Evolutionary conservation across 2,888 invertebrate genomes (phyloP).

Genomic region (Cataglyphis cursor): DNA sequence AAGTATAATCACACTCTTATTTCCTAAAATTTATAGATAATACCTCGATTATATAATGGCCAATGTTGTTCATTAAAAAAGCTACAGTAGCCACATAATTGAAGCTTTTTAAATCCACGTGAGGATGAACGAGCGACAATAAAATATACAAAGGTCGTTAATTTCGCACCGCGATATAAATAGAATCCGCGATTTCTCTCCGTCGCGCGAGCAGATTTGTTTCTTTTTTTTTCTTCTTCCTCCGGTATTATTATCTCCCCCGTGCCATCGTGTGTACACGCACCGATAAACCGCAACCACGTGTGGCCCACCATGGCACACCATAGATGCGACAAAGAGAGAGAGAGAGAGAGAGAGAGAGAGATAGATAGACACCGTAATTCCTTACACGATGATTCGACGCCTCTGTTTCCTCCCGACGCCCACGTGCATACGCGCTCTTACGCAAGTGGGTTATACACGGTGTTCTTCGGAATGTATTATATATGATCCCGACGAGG

Average conservation of each 20-base stretch:
- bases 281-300: constrained; percentile 11
- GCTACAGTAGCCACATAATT: not conserved
- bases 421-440: constrained; percentile 65
- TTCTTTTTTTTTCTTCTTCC: constrained; percentile 28
- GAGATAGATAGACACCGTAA: constrained; percentile 58
- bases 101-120: not conserved
- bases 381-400: constrained; percentile 73
- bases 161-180: constrained; percentile 60
- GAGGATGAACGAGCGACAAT: not conserved
- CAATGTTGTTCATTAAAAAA: not conserved
- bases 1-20: not conserved
- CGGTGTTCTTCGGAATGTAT: constrained; percentile 4
- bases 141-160: constrained; percentile 39
- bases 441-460: constrained; percentile 44
- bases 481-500: not conserved
- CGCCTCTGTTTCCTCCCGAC: constrained; percentile 70
- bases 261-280: constrained; percentile 47
- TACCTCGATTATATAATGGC: not conserved
- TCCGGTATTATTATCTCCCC: constrained; percentile 67
- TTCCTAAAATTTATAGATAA: not conserved
- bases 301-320: constrained; percentile 54
- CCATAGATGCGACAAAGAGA: constrained; percentile 17
- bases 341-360: constrained; percentile 36
- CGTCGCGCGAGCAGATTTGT: constrained; percentile 19
- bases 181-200: constrained; percentile 53